Percentiles rank a stretch among this genome's conserved stretches.
Conservation (phyloP, 2,888 invertebrate species). For the Macroteleia sp. region DNA sequence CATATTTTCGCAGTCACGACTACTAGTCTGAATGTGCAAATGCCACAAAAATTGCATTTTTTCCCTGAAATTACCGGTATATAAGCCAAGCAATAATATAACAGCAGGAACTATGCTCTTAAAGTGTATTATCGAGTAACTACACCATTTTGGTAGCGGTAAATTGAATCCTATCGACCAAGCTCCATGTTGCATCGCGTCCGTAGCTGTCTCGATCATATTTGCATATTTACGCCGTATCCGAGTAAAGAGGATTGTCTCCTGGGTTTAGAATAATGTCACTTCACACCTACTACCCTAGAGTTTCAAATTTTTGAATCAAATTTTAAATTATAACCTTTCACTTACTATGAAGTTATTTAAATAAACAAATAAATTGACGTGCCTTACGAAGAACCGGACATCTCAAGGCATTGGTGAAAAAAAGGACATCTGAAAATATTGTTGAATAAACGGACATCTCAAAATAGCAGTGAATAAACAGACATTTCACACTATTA, state of each 20-base stretch:
- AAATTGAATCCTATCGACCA: constrained; percentile 76
- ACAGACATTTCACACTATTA: too few species aligned
- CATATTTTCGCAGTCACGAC: constrained; percentile 27
- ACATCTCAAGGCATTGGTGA: too few species aligned
- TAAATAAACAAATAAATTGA: too few species aligned
- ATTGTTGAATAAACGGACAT: too few species aligned
- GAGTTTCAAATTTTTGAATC: too few species aligned
- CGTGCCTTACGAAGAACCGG: too few species aligned
- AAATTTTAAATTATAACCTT: too few species aligned
- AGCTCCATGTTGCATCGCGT: constrained; percentile 63
- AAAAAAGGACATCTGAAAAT: too few species aligned
- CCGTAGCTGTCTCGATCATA: constrained; percentile 69
- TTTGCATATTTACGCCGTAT: constrained; percentile 74
- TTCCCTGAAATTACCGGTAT: constrained; percentile 72
- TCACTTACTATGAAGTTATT: too few species aligned
- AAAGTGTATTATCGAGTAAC: constrained; percentile 73
- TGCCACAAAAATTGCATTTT: constrained; percentile 70
- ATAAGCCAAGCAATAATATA: constrained; percentile 72
- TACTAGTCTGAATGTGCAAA: constrained; percentile 28
- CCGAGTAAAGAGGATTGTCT: constrained; percentile 71
- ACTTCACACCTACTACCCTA: constrained; percentile 68
- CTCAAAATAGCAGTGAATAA: too few species aligned
- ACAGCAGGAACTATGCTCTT: constrained; percentile 68
- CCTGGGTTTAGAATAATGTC: constrained; percentile 71
- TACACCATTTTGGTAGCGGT: constrained; percentile 74